A percentile compares a stretch with the other conserved stretches of the same genome.
Evolutionary conservation across 2,113 vertebrate genomes (phyloP).

Genomic region (Lepus americanus): DNA sequence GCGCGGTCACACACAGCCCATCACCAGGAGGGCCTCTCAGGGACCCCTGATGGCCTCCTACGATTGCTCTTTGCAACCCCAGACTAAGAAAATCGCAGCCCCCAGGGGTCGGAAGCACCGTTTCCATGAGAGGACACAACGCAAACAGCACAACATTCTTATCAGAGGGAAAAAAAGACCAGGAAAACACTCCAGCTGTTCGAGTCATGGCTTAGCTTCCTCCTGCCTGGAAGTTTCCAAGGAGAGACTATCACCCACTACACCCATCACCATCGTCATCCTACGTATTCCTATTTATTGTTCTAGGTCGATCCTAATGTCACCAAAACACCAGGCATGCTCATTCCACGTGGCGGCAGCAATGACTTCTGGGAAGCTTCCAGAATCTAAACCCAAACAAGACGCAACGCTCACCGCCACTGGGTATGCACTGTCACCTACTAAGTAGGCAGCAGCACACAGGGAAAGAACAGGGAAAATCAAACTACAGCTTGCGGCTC

Average conservation of each 20-base stretch:
- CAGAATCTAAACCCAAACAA: not conserved
- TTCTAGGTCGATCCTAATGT: not conserved
- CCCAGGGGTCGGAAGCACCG: not conserved
- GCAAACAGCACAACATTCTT: not conserved
- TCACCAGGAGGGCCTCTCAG: not conserved
- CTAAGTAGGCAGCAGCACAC: not conserved
- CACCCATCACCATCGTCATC: not conserved
- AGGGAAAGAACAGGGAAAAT: not conserved
- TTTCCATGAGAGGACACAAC: not conserved
- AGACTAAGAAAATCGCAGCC: not conserved
- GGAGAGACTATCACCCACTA: not conserved
- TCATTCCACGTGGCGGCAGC: not conserved
- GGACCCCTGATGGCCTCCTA: not conserved
- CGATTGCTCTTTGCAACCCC: not conserved
- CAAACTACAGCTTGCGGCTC: not conserved
- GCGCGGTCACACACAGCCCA: not conserved
- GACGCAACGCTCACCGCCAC: not conserved
- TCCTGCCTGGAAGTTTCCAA: constrained; percentile 8
- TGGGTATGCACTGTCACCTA: not conserved
- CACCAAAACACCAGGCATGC: not conserved
- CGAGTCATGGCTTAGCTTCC: not conserved
- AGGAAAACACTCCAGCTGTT: not conserved
- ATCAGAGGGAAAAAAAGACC: not conserved
- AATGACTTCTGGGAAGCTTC: not conserved
- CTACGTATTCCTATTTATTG: not conserved